Base-by-base conservation (phyloP, 2,113 vertebrate species). In the Microtus pennsylvanicus region DNA sequence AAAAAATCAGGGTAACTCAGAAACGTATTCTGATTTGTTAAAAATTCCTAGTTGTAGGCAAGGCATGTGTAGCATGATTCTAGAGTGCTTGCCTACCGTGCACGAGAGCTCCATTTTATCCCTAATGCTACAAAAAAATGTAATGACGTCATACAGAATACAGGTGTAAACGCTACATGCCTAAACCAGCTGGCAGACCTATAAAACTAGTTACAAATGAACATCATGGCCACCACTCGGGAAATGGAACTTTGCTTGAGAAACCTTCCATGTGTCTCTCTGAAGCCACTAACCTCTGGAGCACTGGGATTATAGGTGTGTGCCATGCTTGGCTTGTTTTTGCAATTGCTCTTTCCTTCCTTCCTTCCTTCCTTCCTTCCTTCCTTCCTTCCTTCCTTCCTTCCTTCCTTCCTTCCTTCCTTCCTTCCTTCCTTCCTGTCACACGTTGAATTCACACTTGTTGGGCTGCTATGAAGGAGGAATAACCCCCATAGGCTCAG, bases 151-250 rank as follows among this genome's bases (percentile, higher is more conserved):
- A 86, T 89, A 50, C 14, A 67, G 42, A 35, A 82, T 21, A 72
- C 26, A 61, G 42, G 58, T 50, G 80, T 22, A 85, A 50, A 72
- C 61, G 63, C 50, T 38, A 76, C 61, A 42, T 90, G 11, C 42
- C 72, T 90, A 78, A 87, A 90, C 2, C 89, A 77, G 28, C 42
- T 81, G 83, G 35, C 70, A 96, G 17, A 63, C 30, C 42, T 47
- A 26, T 47, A 85, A 90, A 91, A 97, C 87, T 80, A 81, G 61
- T 91, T n/a, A 82, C 83, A 93, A 70, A n/a, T 50, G n/a, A 75
- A n/a, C 87, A 85, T 4, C 14, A 12, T 75, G 63, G 86, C 63
- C 28, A 85, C 45, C 12, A 58, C 28, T 33, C 63, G n/a, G 28
- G 65, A 90, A 86, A 81, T 82, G 88, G 61, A 92, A 87, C 17